phyloP scores from a whole-genome alignment of 2,888 invertebrate species.

The Crossocerus cetratus region DNA sequence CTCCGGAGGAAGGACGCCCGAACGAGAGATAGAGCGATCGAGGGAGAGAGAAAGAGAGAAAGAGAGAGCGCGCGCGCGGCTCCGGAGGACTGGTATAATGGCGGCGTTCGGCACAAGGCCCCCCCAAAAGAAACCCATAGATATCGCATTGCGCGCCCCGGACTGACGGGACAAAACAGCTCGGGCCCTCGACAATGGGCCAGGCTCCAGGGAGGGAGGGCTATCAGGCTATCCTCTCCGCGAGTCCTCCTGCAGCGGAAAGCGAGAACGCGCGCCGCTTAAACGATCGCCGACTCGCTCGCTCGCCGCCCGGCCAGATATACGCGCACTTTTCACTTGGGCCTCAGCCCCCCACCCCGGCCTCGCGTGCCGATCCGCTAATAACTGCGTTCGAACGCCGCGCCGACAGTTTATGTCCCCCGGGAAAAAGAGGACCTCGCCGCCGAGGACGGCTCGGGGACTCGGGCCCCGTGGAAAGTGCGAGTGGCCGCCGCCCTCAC shows the following conservation, averaged over 20 bases:
- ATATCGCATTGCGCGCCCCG: conserved; percentile 75
- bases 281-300: conserved; percentile 46
- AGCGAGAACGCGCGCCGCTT: conserved; percentile 17
- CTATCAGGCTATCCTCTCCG: conserved; percentile 46
- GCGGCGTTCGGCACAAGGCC: conserved; percentile 67
- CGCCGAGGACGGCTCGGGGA: background rate
- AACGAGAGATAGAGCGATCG: background rate
- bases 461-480: background rate
- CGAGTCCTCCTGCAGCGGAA: conserved; percentile 41
- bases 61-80: conserved; percentile 29
- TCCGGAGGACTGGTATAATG: conserved; percentile 59
- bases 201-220: conserved; percentile 22
- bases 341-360: conserved; percentile 14
- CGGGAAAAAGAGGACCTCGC: no score
- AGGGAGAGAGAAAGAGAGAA: conserved; percentile 29
- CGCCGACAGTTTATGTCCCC: background rate
- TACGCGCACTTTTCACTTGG: no score
- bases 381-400: conserved; percentile 47
- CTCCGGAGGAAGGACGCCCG: background rate
- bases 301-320: no score
- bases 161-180: conserved; percentile 77
- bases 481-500: no score
- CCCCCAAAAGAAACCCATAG: conserved; percentile 72
- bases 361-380: conserved; percentile 74
- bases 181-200: conserved; percentile 67